Base-by-base conservation (phyloP, 2,113 vertebrate genomes). In the Micronisus gabar region DNA sequence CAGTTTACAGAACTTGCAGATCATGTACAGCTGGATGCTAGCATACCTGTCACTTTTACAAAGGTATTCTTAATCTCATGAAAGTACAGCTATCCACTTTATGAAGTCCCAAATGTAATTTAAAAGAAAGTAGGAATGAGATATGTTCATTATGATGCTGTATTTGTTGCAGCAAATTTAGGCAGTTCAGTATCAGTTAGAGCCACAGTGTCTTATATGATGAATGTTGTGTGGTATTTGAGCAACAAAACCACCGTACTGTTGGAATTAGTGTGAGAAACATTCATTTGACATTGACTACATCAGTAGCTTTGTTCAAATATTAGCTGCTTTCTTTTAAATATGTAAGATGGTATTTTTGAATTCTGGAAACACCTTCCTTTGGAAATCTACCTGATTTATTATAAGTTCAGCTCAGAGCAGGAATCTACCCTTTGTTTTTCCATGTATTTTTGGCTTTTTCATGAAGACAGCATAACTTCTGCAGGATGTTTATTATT, bases 1-100 rank as follows among this genome's bases (percentile, higher is more conserved):
- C 99, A 99, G 93, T 99, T 99, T 96, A 99, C 99, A 11, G 99
- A 99, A 87, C 98, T 99, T 95, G 99, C 99, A 22, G 99, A 99
- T 97, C 99, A 99, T 40, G 98, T 99, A 65, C 99, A 99, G 81
- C 98, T 99, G 97, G 99, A 99, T 90, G 99, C 99, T 34, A 99
- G 99, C 79, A 99, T 99, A 97, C 99, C 99, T 48, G 99, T 99
- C 89, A 99, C 99, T 89, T 99, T 99, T 98, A 99, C 99, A 29
- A 99, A 99, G 99, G 99, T 99, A 98, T 93, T 74, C 13, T 14
- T 85, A 36, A 53, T 94, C 17, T 80, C 29, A 5, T 72, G 21
- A 40, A 48, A 91, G 29, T 34, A 65, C 3, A 82, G 4, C 22
- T 85, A 7, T 27, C 19, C 6, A 14, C 11, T 63, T 81, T 12